Evolutionary conservation across 2,797 vertebrate species (phyloP).

Genomic region (Kryptolebias ocellatus): DNA sequence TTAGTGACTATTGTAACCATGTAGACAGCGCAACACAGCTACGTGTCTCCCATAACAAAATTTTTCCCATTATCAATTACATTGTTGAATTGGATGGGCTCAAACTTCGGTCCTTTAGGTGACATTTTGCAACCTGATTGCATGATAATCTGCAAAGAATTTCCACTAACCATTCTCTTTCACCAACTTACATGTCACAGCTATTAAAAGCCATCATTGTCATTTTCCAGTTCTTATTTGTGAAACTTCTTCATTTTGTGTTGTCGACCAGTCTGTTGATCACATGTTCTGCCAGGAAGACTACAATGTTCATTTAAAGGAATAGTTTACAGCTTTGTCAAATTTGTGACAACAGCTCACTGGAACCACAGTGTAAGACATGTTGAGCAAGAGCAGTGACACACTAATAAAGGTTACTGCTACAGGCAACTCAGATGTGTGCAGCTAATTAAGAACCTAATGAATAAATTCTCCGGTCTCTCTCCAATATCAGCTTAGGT

Average conservation of each 20-base stretch:
- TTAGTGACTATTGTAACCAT: background rate
- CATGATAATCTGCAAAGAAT: too few relatives aligned
- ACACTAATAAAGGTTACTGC: slow-evolving; percentile 40
- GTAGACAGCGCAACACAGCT: too few relatives aligned
- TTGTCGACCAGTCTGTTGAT: background rate
- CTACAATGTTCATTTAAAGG: background rate
- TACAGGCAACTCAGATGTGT: slow-evolving; percentile 30
- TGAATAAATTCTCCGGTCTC: slow-evolving; percentile 33
- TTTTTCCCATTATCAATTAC: too few relatives aligned
- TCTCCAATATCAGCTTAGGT: slow-evolving; percentile 27
- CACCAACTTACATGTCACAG: too few relatives aligned
- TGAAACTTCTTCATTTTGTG: background rate
- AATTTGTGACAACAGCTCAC: slow-evolving; percentile 13
- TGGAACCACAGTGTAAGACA: slow-evolving; percentile 3
- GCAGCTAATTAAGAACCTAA: slow-evolving; percentile 42
- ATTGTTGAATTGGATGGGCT: too few relatives aligned
- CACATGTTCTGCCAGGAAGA: background rate
- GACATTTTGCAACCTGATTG: too few relatives aligned
- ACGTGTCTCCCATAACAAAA: background rate
- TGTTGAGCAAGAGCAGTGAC: slow-evolving; percentile 7
- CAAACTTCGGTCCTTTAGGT: too few relatives aligned
- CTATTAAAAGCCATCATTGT: background rate
- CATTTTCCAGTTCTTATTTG: background rate
- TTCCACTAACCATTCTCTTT: too few relatives aligned
- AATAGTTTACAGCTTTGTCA: background rate